Evolutionary conservation across 64 coral and sea anemone species (phyloP).

Genomic region (Dendrophyllia cribrosa): DNA sequence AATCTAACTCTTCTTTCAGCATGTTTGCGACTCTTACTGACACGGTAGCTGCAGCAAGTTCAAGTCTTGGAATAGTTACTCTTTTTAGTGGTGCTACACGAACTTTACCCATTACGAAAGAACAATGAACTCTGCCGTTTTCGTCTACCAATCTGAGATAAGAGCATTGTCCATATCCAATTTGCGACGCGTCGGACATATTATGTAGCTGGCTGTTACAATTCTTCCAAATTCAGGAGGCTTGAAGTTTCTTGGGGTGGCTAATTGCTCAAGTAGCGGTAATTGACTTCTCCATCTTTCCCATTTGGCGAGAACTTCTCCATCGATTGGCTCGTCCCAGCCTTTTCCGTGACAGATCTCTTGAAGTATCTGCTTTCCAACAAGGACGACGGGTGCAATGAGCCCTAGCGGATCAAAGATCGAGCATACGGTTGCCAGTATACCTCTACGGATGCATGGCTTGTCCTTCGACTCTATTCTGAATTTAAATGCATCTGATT

Average conservation of each 20-base stretch:
- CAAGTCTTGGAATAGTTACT: conserved; percentile 52
- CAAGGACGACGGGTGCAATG: too few species aligned
- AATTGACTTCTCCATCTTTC: conserved; percentile 51
- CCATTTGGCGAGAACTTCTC: conserved; percentile 42
- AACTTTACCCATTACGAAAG: conserved; percentile 42
- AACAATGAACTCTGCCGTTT: conserved; percentile 38
- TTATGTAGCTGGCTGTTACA: conserved; percentile 18
- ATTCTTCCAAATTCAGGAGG: conserved; percentile 43
- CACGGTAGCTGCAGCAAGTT: conserved; percentile 57
- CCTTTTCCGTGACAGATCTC: not conserved
- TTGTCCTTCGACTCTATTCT: conserved; percentile 51
- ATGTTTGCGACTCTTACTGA: conserved; percentile 50
- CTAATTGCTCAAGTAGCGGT: not conserved
- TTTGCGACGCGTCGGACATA: conserved; percentile 41
- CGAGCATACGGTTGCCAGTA: conserved; percentile 25
- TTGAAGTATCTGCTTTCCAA: too few species aligned
- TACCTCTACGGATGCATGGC: conserved; percentile 37
- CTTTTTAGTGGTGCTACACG: conserved; percentile 43
- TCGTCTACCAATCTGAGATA: conserved; percentile 41
- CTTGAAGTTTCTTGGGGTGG: conserved; percentile 35
- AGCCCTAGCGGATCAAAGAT: too few species aligned
- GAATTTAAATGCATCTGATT: conserved; percentile 57
- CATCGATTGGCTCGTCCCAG: conserved; percentile 47
- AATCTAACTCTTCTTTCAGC: conserved; percentile 51
- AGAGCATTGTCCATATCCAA: conserved; percentile 63